Evolutionary conservation across 1,140 invertebrate species (phyloP).

Genomic region (Antheraea mylitta): DNA sequence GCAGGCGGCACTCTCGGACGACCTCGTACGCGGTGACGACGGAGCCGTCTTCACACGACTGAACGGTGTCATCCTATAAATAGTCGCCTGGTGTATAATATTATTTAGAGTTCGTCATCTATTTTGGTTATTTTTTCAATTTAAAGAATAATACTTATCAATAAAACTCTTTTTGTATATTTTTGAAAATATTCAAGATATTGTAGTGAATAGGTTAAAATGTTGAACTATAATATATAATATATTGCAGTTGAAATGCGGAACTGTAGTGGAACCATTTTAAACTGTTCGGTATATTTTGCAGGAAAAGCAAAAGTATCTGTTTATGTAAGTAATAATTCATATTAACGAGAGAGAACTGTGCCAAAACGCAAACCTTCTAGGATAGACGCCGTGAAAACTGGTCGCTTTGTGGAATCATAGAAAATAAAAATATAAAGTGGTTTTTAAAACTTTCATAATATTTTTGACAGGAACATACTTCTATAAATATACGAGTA

Average conservation of each 20-base stretch:
- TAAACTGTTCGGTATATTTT: not conserved
- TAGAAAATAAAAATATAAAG: constrained; percentile 3
- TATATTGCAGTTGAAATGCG: not conserved
- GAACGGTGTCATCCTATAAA: too few relatives aligned
- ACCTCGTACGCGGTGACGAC: too few relatives aligned
- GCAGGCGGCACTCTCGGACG: too few relatives aligned
- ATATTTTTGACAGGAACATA: not conserved
- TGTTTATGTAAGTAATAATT: constrained; percentile 7
- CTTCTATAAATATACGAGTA: too few relatives aligned
- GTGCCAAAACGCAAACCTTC: constrained; percentile 14
- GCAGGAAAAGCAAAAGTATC: constrained; percentile 1
- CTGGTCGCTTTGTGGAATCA: constrained; percentile 5
- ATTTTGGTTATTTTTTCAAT: too few relatives aligned
- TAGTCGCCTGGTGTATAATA: too few relatives aligned
- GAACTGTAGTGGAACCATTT: not conserved
- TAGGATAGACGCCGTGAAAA: constrained; percentile 10
- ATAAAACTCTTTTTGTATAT: too few relatives aligned
- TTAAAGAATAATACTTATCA: too few relatives aligned
- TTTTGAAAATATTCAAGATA: too few relatives aligned
- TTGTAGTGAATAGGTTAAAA: not conserved
- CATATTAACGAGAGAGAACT: constrained; percentile 9
- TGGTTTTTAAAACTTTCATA: not conserved
- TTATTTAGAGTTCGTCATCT: too few relatives aligned
- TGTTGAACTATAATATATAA: not conserved
- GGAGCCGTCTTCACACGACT: too few relatives aligned